A percentile compares a stretch with the other conserved stretches of the same genome.
Conservation (phyloP, 2,797 vertebrate genomes). For the Thripadectes ignobilis region DNA sequence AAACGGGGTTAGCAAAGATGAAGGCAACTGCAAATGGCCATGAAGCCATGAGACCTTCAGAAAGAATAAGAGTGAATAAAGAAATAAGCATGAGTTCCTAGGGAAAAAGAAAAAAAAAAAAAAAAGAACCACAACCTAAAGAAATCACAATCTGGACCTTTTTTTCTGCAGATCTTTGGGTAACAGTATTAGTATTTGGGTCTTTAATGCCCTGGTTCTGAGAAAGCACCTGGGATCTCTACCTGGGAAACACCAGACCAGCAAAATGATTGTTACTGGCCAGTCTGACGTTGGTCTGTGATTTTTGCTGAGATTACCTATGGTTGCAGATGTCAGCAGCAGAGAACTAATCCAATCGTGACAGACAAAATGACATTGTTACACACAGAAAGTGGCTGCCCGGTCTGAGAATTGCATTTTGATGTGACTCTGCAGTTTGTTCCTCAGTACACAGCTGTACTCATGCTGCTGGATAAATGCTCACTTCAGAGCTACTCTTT, state of each 20-base stretch:
- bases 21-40: not conserved
- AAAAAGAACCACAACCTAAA: accelerated
- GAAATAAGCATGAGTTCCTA: not conserved
- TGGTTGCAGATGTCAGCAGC: not conserved
- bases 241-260: not conserved
- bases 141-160: not conserved
- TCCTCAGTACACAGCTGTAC: not conserved
- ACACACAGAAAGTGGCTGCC: not conserved
- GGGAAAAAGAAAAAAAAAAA: accelerated
- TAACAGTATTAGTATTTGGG: not conserved
- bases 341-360: not conserved
- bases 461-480: not conserved
- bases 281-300: not conserved
- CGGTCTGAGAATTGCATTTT: not conserved
- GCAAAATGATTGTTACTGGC: not conserved
- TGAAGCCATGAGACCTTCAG: not conserved
- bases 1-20: not conserved
- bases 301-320: not conserved
- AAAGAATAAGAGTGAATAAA: not conserved
- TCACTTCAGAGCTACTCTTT: not conserved
- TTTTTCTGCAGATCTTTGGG: not conserved
- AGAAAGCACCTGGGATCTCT: not conserved
- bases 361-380: not conserved
- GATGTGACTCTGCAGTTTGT: not conserved
- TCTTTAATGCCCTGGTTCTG: not conserved